Base-by-base conservation (phyloP, 2,113 vertebrate genomes). In the Donacobius atricapilla region DNA sequence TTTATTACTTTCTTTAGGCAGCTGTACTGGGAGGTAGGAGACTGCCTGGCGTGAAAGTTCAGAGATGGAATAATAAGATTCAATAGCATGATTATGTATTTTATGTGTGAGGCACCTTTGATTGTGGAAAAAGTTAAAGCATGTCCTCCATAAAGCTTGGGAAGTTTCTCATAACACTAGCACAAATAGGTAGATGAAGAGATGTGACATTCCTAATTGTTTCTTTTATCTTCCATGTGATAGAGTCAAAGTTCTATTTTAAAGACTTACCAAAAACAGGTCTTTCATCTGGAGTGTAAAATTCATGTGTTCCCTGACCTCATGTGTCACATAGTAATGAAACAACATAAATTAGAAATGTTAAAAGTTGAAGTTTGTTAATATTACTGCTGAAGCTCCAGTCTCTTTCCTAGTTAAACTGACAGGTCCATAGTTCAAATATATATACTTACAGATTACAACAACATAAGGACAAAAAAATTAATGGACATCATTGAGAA, bases 331-430 rank as follows among this genome's bases (percentile, higher is more conserved):
- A 92, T 92, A 70, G 88, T 96, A 97, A 97, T 96, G 96, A 97
- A 97, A 96, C 95, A 97, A 93, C 48, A 3, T 96, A 97, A 97
- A 97, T 97, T 95, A 96, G 83, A 91, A 94, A 95, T 90, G 89
- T 93, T 97, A 97, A 94, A 96, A 96, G 95, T 87, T 97, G 93
- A 97, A 91, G 93, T 96, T 96, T 97, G 94, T 97, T 97, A 96
- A 91, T 96, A 94, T 94, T 97, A 96, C 81, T 92, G 95, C 90
- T 95, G 88, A 96, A 96, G 91, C 73, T 94, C 66, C 61, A 92
- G 72, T 86, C 95, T 88, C 85, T 83, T 94, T 95, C 86, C 92
- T 7, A 13, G 72, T 91, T 94, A 96, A 96, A 89, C 86, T 94
- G 88, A 91, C 73, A 93, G 92, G 66, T 89, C 90, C 60, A 42